Percentiles rank a stretch among this genome's conserved stretches.
Evolutionary conservation across 30 jellyfish, hydroid and myxozoan species (phyloP).

Genomic region (Aurelia aurita): DNA sequence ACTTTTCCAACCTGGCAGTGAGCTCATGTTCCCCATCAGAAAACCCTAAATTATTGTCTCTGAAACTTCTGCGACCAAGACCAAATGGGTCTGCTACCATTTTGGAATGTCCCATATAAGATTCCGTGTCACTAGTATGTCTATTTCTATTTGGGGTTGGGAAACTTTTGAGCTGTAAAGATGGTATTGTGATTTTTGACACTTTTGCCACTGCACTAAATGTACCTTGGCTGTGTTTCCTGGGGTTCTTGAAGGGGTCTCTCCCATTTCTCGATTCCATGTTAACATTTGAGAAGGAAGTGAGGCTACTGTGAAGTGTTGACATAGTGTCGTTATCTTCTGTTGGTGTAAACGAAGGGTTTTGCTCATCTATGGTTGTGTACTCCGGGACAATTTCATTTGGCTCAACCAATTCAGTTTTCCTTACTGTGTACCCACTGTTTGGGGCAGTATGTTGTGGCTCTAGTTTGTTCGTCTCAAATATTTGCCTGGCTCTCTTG

Average conservation of each 20-base stretch:
- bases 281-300: conserved; percentile 22
- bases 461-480: conserved; percentile 63
- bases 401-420: neutral
- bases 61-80: conserved; percentile 65
- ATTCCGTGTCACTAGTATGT: conserved; percentile 77
- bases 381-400: conserved; percentile 26
- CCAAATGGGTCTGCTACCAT: conserved; percentile 67
- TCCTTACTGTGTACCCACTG: conserved; percentile 6
- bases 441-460: conserved; percentile 32
- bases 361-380: conserved; percentile 35
- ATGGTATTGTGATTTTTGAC: conserved; percentile 80
- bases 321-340: conserved; percentile 62
- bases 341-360: conserved; percentile 47
- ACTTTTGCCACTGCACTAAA: conserved; percentile 81
- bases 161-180: conserved; percentile 66
- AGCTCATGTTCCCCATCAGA: conserved; percentile 95
- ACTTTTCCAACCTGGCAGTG: conserved; percentile 74
- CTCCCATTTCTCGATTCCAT: conserved; percentile 49
- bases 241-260: conserved; percentile 43
- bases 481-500: conserved; percentile 71
- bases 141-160: conserved; percentile 46
- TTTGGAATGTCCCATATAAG: conserved; percentile 59
- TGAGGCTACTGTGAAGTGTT: conserved; percentile 46
- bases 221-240: conserved; percentile 51
- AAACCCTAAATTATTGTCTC: conserved; percentile 64